Conservation (phyloP, 1,140 invertebrate species). For the Metaphire vulgaris region DNA sequence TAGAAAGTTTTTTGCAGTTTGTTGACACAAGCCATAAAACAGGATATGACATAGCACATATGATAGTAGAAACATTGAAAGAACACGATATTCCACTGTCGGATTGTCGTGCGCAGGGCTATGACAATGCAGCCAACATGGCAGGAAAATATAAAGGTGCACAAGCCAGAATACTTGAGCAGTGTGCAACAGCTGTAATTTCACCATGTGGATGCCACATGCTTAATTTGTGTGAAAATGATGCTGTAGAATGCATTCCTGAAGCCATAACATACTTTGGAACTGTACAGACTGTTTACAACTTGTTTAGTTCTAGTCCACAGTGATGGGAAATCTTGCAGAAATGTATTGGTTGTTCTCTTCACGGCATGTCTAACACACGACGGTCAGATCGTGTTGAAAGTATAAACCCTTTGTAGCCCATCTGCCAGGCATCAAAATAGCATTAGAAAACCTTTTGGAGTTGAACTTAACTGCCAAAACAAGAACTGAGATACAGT, state of each 20-base stretch:
- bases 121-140: conserved; percentile 3
- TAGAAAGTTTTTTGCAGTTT: conserved; percentile 1
- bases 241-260: not conserved
- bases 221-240: not conserved
- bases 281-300: not conserved
- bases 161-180: not conserved
- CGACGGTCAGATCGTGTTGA: conserved; percentile 3
- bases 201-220: not conserved
- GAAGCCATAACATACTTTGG: not conserved
- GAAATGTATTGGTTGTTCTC: not conserved
- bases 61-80: not conserved
- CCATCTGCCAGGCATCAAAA: conserved; percentile 20
- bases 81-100: not conserved
- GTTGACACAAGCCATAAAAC: not conserved
- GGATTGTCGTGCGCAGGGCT: conserved; percentile 3
- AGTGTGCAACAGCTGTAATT: not conserved
- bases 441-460: not conserved
- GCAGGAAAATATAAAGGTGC: not conserved
- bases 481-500: too few relatives aligned
- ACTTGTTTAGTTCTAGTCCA: not conserved
- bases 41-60: not conserved
- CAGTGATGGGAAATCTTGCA: conserved; percentile 5
- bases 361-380: not conserved
- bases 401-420: conserved; percentile 4
- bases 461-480: too few relatives aligned